phyloP scores from a whole-genome alignment of 2,113 vertebrate species.

The Polypterus senegalus region DNA sequence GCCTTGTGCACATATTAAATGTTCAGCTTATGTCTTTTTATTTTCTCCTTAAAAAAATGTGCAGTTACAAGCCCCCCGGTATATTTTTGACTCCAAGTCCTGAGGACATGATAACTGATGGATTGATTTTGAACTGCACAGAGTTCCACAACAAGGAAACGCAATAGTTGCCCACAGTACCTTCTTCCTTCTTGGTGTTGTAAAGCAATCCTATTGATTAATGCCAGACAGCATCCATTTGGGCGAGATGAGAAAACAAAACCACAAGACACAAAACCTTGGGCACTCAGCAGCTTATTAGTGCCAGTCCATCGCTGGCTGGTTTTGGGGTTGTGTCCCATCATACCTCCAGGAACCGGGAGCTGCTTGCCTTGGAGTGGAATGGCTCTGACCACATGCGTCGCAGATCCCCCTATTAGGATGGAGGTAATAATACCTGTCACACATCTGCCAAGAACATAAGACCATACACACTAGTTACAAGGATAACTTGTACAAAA shows the following conservation, averaged over 20 bases:
- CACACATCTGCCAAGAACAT: background rate
- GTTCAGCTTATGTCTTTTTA: background rate
- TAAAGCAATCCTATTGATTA: background rate
- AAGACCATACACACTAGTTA: background rate
- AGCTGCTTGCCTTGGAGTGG: constrained; percentile 86
- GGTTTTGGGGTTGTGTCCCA: constrained; percentile 40
- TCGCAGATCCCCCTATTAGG: constrained; percentile 78
- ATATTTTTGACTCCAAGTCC: background rate
- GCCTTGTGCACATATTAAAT: background rate
- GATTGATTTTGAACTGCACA: constrained; percentile 9
- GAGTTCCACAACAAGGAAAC: constrained; percentile 12
- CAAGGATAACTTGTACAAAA: background rate
- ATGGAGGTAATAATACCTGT: background rate
- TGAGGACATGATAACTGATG: background rate
- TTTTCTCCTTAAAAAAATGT: background rate
- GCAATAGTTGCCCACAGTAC: background rate
- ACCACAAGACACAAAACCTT: constrained; percentile 32
- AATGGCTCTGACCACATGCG: constrained; percentile 99
- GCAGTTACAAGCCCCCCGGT: background rate
- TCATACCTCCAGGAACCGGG: constrained; percentile 98
- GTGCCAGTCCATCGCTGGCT: constrained; percentile 13
- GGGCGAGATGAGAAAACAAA: constrained; percentile 32
- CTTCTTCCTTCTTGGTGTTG: background rate
- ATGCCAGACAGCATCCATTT: constrained; percentile 6
- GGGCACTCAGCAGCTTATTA: constrained; percentile 19